Conservation (phyloP, 2,113 vertebrate species). For the Pomatorhinus ruficollis region DNA sequence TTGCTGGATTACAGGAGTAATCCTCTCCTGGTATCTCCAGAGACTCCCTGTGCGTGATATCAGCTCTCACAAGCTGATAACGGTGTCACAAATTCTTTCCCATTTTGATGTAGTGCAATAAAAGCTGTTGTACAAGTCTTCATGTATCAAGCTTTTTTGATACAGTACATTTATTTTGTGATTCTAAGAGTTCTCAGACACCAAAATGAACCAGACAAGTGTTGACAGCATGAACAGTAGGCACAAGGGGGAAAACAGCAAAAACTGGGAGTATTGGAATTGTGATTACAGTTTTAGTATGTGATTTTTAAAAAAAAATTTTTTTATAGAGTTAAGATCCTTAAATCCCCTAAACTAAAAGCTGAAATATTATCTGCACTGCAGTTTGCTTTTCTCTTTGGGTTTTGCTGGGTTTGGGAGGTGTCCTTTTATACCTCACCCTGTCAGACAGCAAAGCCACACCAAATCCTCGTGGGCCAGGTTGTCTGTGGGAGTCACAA, state of each 20-base stretch:
- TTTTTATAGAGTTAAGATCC: not conserved
- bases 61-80: not conserved
- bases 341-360: not conserved
- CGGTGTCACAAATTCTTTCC: not conserved
- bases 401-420: not conserved
- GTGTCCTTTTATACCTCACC: not conserved
- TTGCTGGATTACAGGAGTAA: not conserved
- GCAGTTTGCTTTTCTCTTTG: not conserved
- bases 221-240: not conserved
- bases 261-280: not conserved
- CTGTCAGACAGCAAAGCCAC: not conserved
- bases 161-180: not conserved
- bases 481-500: not conserved
- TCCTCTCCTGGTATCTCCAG: not conserved
- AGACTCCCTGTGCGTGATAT: not conserved
- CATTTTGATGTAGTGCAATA: not conserved
- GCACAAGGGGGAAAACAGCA: not conserved
- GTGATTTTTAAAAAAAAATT: rapidly evolving
- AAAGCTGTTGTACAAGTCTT: not conserved
- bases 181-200: not conserved
- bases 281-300: not conserved
- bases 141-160: not conserved
- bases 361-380: not conserved
- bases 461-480: not conserved
- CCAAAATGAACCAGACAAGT: not conserved